Evolutionary conservation across 1,140 invertebrate genomes (phyloP).

Genomic region (Diabrotica virgifera): DNA sequence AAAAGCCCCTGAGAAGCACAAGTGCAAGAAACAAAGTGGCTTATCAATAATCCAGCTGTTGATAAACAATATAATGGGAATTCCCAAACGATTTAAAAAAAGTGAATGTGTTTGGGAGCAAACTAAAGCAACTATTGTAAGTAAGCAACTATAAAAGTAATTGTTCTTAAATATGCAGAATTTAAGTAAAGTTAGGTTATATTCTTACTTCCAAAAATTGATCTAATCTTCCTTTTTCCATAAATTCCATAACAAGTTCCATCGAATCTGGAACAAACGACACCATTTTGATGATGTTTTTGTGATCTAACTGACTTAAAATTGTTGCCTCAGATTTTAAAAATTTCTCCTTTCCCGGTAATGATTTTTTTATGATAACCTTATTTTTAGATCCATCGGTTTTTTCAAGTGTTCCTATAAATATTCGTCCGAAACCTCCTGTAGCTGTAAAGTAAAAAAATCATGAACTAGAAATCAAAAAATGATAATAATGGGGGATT

Average conservation of each 20-base stretch:
- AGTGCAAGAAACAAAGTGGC: too few species aligned
- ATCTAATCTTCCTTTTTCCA: background rate
- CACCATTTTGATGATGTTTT: constrained; percentile 14
- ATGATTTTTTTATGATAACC: background rate
- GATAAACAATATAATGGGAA: too few species aligned
- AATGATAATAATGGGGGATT: too few species aligned
- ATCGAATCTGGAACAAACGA: background rate
- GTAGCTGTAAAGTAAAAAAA: background rate
- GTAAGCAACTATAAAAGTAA: too few species aligned
- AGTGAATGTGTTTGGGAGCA: too few species aligned
- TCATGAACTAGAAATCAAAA: too few species aligned
- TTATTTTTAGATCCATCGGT: background rate
- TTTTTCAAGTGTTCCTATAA: background rate
- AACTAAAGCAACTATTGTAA: too few species aligned
- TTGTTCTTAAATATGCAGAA: too few species aligned
- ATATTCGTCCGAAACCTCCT: background rate
- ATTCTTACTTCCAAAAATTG: background rate
- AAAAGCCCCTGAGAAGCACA: too few species aligned
- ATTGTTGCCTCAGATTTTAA: constrained; percentile 4
- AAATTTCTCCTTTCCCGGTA: background rate
- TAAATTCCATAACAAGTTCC: background rate
- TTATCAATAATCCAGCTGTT: too few species aligned
- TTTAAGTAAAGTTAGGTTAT: too few species aligned
- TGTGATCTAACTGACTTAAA: background rate
- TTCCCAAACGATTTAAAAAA: too few species aligned